Conservation (phyloP, 2,113 vertebrate species). For the Pholis gunnellus region DNA sequence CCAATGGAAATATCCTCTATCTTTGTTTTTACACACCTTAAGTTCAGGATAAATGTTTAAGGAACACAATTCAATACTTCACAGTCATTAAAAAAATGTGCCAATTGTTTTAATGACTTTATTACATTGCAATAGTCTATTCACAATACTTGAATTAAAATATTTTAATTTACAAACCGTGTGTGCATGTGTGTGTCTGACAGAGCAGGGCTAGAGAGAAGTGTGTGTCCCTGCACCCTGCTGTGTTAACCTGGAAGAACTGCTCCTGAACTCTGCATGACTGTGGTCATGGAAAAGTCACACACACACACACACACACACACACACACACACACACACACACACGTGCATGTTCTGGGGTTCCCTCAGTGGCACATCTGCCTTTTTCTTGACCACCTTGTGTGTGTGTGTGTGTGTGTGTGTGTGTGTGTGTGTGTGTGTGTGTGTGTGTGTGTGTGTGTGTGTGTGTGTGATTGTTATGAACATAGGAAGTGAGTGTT, state of each 20-base stretch:
- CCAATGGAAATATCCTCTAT: too few species aligned
- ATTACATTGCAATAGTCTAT: not conserved
- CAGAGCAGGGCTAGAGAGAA: not conserved
- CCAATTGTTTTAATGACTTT: not conserved
- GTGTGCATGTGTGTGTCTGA: not conserved
- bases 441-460: conserved; percentile 23
- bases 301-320: conserved; percentile 25
- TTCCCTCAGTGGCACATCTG: conserved; percentile 40
- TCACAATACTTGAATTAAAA: not conserved
- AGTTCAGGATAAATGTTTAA: too few species aligned
- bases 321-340: conserved; percentile 19
- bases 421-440: conserved; percentile 8
- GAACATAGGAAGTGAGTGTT: conserved; percentile 45
- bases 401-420: conserved; percentile 15
- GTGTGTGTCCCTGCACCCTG: conserved; percentile 3
- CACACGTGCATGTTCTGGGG: conserved; percentile 28
- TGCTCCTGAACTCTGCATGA: conserved; percentile 54
- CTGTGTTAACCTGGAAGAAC: conserved; percentile 49
- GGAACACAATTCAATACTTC: too few species aligned
- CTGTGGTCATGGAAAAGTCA: conserved; percentile 47
- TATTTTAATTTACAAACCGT: not conserved
- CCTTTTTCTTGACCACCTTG: conserved; percentile 41
- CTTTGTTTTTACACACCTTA: too few species aligned
- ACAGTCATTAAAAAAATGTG: too few species aligned
- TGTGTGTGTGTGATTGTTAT: conserved; percentile 17